Conservation (phyloP, 1,140 invertebrate species). For the Aplysia californica region DNA sequence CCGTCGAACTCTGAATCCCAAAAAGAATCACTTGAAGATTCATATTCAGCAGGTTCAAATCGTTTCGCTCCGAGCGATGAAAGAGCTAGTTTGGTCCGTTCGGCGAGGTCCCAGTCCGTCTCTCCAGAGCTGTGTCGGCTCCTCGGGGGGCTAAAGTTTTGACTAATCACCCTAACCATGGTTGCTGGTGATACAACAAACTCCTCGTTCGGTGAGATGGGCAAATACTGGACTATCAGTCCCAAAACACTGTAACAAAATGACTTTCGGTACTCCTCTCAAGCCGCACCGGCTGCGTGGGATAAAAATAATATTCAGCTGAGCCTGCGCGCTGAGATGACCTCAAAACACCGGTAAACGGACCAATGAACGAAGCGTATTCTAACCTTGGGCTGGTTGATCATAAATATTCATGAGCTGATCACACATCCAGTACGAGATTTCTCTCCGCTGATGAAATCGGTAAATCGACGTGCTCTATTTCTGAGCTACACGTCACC, state of each 20-base stretch:
- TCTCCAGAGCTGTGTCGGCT: conserved; percentile 51
- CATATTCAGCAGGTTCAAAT: conserved; percentile 27
- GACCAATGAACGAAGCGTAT: not conserved
- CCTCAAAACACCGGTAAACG: conserved; percentile 18
- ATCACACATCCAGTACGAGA: conserved; percentile 22
- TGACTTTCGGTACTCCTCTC: not conserved
- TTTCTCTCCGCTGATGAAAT: conserved; percentile 31
- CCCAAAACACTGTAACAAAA: not conserved
- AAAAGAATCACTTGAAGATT: conserved; percentile 39
- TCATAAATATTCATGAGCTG: conserved; percentile 23
- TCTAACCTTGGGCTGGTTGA: conserved; percentile 4
- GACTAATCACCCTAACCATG: conserved; percentile 50
- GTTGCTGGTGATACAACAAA: not conserved
- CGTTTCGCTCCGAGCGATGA: conserved; percentile 17
- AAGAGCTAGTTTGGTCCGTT: conserved; percentile 28
- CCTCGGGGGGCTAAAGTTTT: conserved; percentile 47
- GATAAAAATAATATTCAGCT: conserved; percentile 18
- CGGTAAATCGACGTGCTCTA: conserved; percentile 11
- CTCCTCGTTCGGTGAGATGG: not conserved
- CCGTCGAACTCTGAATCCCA: conserved; percentile 40
- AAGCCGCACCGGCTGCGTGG: not conserved
- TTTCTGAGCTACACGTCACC: conserved; percentile 27
- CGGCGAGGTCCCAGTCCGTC: conserved; percentile 42
- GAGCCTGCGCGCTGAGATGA: conserved; percentile 11
- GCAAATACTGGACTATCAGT: not conserved